Evolutionary conservation across 2,797 vertebrate genomes (phyloP).

Genomic region (Naso thynnoides): DNA sequence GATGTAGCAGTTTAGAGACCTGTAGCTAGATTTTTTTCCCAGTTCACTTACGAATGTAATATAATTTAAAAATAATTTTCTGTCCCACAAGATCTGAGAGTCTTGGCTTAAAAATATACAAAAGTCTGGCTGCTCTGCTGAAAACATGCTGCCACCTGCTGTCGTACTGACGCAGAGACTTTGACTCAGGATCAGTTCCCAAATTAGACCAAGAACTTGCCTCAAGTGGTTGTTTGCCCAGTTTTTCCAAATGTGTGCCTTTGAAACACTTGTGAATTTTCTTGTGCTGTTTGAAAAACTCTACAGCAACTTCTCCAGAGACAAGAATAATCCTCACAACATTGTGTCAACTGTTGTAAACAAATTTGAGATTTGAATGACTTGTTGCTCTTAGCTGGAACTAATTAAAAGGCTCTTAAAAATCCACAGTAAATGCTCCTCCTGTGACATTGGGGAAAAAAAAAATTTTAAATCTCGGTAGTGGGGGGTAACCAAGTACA

Average conservation of each 20-base stretch:
- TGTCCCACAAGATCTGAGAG: background rate
- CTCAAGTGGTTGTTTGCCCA: background rate
- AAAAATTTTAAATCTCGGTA: background rate
- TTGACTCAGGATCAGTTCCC: too few species aligned
- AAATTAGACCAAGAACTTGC: background rate
- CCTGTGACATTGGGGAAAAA: background rate
- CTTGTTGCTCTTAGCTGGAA: background rate
- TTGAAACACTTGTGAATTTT: background rate
- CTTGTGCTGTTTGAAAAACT: too few species aligned
- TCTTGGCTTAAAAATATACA: background rate
- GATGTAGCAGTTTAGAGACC: background rate
- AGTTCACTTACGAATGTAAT: background rate
- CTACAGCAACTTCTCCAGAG: background rate
- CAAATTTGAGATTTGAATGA: background rate
- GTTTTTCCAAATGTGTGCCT: background rate
- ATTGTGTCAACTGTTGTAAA: background rate
- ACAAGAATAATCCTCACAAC: background rate
- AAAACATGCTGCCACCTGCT: constrained; percentile 52
- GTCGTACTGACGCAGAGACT: background rate
- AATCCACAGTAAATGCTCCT: background rate
- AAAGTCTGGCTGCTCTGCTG: constrained; percentile 1
- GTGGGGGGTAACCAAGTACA: too few species aligned
- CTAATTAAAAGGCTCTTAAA: background rate
- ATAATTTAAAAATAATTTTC: background rate
- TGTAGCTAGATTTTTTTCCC: background rate